phyloP scores from a whole-genome alignment of 1,140 invertebrate genomes.

The Spodoptera frugiperda region DNA sequence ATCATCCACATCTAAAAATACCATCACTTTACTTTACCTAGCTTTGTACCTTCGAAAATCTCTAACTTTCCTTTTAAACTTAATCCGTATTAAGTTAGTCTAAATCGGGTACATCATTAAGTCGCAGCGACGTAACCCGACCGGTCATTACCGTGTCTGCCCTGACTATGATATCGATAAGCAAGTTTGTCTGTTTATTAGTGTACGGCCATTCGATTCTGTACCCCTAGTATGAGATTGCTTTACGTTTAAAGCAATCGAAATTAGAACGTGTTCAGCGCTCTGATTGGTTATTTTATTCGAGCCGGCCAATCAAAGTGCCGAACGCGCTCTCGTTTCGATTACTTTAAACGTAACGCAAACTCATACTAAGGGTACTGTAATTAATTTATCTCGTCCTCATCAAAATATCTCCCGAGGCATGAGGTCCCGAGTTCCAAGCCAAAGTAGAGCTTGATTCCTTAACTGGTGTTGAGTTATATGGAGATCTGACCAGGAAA shows the following conservation, averaged over 20 bases:
- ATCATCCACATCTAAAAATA: no score
- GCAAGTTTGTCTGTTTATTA: constrained; percentile 69
- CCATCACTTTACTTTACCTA: background rate
- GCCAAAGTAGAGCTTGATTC: constrained; percentile 58
- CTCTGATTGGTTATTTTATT: no score
- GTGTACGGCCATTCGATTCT: constrained; percentile 57
- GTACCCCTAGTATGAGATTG: no score
- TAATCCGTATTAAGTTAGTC: constrained; percentile 4
- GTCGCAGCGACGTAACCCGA: background rate
- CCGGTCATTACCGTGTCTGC: constrained; percentile 52
- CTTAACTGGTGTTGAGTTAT: constrained; percentile 50
- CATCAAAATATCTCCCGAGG: constrained; percentile 75
- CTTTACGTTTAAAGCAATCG: no score
- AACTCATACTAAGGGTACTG: no score
- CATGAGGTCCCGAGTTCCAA: constrained; percentile 60
- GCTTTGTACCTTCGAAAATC: background rate
- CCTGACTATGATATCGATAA: constrained; percentile 63
- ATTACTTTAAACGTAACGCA: no score
- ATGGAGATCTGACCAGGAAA: constrained; percentile 1
- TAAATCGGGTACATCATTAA: constrained; percentile 44
- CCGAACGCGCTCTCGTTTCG: no score
- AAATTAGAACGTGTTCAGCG: no score
- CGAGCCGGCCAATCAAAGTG: no score
- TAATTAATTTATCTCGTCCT: constrained; percentile 80
- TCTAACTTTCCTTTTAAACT: background rate